Percentiles rank a stretch among this genome's conserved stretches.
These are phyloP conservation scores for Zaprionus gabonicus DNA, from an alignment of 1,140 invertebrate species.

Conservation along the genomic window DNA sequence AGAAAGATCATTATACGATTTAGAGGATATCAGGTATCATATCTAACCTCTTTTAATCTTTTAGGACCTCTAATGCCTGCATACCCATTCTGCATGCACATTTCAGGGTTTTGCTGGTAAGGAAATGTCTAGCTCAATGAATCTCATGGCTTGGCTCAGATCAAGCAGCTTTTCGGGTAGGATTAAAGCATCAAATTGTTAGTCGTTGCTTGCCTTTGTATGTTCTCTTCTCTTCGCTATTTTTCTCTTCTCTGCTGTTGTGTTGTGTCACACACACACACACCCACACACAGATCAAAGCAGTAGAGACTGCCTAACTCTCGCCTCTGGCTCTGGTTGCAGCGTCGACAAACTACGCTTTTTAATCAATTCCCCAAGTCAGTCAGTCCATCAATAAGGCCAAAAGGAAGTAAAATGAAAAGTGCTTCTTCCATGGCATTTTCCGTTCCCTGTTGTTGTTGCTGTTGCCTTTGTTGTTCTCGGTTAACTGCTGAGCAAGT, in stretches of 20 bases:
- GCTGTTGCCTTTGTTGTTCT: conserved; percentile 28
- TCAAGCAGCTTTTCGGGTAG: conserved; percentile 44
- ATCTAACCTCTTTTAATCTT: neutral
- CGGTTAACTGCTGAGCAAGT: conserved; percentile 51
- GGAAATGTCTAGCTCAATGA: conserved; percentile 46
- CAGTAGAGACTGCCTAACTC: conserved; percentile 44
- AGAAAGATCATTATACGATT: too few relatives aligned
- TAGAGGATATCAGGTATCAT: too few relatives aligned
- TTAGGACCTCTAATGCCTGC: neutral
- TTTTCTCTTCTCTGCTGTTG: neutral
- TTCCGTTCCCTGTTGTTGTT: conserved; percentile 31
- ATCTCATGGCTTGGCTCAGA: conserved; percentile 56
- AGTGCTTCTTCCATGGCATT: conserved; percentile 34
- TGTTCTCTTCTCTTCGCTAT: neutral
- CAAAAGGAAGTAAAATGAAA: conserved; percentile 48
- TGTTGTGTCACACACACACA: conserved; percentile 11
- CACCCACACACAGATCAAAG: conserved; percentile 66
- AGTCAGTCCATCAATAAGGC: conserved; percentile 55
- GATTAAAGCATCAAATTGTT: conserved; percentile 80
- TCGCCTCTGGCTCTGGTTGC: conserved; percentile 28
- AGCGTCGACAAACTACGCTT: conserved; percentile 60
- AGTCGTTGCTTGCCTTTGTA: conserved; percentile 40
- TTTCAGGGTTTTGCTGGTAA: conserved; percentile 7
- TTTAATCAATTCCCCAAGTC: conserved; percentile 76
- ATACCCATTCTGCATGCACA: neutral